A percentile compares a stretch with the other conserved stretches of the same genome.
Conservation (phyloP, 2,113 vertebrate genomes). For the Gila orcuttii region DNA sequence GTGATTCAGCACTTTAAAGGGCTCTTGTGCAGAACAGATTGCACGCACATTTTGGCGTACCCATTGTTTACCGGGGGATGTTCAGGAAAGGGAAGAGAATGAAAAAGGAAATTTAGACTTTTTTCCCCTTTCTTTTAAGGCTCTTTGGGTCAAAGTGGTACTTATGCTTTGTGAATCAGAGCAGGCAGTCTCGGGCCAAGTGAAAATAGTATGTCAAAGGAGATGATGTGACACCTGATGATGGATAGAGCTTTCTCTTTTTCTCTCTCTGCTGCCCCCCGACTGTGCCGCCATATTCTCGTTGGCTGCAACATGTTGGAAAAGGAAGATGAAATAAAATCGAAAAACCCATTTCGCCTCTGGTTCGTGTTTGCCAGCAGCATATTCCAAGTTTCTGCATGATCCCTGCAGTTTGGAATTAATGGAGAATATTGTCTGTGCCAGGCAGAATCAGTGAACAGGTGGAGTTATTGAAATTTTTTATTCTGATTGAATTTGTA, state of each 20-base stretch:
- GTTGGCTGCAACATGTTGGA: constrained; percentile 59
- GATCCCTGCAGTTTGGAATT: constrained; percentile 61
- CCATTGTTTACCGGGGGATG: constrained; percentile 65
- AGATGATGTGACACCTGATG: constrained; percentile 69
- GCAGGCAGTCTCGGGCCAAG: constrained; percentile 57
- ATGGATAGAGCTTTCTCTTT: constrained; percentile 71
- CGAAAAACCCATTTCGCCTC: constrained; percentile 65
- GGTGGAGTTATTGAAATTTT: constrained; percentile 66
- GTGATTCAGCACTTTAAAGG: constrained; percentile 35
- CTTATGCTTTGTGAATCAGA: constrained; percentile 56
- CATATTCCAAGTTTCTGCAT: constrained; percentile 39
- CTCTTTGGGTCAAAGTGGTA: constrained; percentile 66
- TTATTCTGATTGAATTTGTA: constrained; percentile 68
- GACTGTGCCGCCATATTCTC: constrained; percentile 65
- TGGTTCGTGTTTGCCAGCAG: constrained; percentile 64
- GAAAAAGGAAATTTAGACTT: constrained; percentile 10
- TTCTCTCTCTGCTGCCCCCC: constrained; percentile 63
- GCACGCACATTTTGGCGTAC: constrained; percentile 29
- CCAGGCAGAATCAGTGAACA: constrained; percentile 43
- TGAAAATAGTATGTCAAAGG: constrained; percentile 72
- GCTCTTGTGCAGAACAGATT: constrained; percentile 45
- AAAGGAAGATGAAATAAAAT: constrained; percentile 66
- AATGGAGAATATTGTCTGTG: constrained; percentile 62
- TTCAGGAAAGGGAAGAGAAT: constrained; percentile 56
- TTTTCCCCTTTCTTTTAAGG: constrained; percentile 28